phyloP scores from a whole-genome alignment of 2,113 vertebrate genomes.

The Bostrychus sinensis region DNA sequence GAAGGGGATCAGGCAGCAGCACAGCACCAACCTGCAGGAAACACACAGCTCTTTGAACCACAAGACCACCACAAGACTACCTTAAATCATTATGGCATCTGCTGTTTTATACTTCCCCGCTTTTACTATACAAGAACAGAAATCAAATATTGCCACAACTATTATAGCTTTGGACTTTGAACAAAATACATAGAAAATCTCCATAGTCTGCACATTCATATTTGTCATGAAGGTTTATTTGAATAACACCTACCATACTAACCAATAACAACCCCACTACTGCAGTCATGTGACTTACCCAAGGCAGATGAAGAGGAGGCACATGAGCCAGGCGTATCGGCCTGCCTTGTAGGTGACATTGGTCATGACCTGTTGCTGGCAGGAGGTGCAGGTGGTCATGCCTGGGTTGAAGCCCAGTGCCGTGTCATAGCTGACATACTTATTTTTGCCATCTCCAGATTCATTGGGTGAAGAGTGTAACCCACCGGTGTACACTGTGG shows the following conservation, averaged over 20 bases:
- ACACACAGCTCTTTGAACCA: constrained; percentile 8
- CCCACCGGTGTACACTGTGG: constrained; percentile 45
- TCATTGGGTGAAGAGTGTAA: neutral
- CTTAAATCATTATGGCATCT: too few species aligned
- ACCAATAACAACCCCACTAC: too few species aligned
- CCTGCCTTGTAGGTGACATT: constrained; percentile 77
- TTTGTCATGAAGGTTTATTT: too few species aligned
- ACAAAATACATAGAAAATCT: too few species aligned
- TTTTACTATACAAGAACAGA: too few species aligned
- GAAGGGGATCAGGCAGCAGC: constrained; percentile 81
- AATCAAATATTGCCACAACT: too few species aligned
- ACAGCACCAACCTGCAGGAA: constrained; percentile 70
- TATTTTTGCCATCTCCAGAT: constrained; percentile 32
- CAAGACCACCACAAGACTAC: neutral
- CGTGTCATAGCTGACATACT: constrained; percentile 69
- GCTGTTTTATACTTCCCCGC: too few species aligned
- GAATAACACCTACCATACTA: too few species aligned
- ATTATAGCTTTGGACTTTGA: too few species aligned
- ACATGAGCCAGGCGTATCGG: constrained; percentile 79
- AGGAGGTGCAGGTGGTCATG: constrained; percentile 74
- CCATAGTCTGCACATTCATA: too few species aligned
- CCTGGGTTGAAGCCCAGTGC: constrained; percentile 54
- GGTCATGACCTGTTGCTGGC: constrained; percentile 79
- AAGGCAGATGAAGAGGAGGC: constrained; percentile 78
- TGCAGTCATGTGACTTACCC: constrained; percentile 71